phyloP scores from a whole-genome alignment of 2,797 vertebrate species.

The Lepidocolaptes lacrymiger region DNA sequence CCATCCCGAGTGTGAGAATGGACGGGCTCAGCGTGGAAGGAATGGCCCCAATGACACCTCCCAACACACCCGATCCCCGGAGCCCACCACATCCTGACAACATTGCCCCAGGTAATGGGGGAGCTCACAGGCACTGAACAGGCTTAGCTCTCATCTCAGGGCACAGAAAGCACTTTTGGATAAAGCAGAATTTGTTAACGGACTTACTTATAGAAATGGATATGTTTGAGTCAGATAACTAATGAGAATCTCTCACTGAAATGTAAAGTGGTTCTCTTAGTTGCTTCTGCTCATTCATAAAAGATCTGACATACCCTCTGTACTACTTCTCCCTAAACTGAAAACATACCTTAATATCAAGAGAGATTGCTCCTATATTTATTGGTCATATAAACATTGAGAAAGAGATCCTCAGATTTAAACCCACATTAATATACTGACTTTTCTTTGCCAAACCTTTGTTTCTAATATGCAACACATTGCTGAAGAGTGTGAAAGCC shows the following conservation, averaged over 20 bases:
- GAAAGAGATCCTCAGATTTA: background rate
- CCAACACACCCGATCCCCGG: slow-evolving; percentile 78
- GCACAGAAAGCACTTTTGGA: background rate
- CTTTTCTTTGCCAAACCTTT: background rate
- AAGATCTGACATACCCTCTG: background rate
- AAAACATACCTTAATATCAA: background rate
- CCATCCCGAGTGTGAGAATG: slow-evolving; percentile 71
- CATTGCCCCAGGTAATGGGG: slow-evolving; percentile 87
- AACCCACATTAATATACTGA: background rate
- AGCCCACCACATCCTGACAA: slow-evolving; percentile 83
- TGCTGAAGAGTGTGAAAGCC: background rate
- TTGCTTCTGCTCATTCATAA: background rate
- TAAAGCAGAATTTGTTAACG: background rate
- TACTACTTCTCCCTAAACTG: background rate
- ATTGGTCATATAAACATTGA: background rate
- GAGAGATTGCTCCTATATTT: background rate
- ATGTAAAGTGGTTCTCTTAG: background rate
- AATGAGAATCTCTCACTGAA: background rate
- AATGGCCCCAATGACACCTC: slow-evolving; percentile 74
- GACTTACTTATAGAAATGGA: background rate
- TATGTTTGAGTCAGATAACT: background rate
- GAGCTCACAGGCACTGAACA: background rate
- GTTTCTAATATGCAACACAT: background rate
- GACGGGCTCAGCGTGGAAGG: slow-evolving; percentile 62
- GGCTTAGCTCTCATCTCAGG: background rate